These are phyloP conservation scores for Macrosteles quadrilineatus DNA, from an alignment of 1,140 invertebrate genomes.

Conservation along the genomic window DNA sequence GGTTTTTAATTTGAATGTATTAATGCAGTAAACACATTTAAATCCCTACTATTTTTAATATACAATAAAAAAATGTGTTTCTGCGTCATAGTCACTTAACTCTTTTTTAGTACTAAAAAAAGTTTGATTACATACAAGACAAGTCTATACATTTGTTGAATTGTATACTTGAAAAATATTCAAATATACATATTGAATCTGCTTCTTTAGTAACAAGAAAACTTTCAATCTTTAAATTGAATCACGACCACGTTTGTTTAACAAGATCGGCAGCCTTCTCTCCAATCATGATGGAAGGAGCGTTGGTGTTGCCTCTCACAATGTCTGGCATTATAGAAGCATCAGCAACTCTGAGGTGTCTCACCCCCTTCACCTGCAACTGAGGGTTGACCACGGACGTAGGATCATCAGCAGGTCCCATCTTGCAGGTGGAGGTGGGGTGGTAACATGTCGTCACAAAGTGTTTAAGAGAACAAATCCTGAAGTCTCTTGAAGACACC, in stretches of 20 bases:
- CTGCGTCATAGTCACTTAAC: no score
- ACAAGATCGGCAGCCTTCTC: slow-evolving; percentile 68
- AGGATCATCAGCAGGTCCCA: slow-evolving; percentile 59
- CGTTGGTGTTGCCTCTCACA: slow-evolving; percentile 68
- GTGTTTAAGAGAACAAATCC: slow-evolving; percentile 63
- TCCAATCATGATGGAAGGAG: slow-evolving; percentile 68
- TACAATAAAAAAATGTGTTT: no score
- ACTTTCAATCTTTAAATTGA: background rate
- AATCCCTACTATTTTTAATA: no score
- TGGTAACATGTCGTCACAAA: slow-evolving; percentile 54
- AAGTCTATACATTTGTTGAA: no score
- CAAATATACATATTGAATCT: no score
- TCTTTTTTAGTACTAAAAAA: no score
- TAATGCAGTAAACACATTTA: no score
- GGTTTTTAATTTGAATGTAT: no score
- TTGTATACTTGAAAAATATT: no score
- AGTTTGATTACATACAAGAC: no score
- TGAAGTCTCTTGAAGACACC: slow-evolving; percentile 69
- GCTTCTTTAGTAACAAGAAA: no score
- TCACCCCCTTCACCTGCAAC: slow-evolving; percentile 60
- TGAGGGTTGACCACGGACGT: slow-evolving; percentile 61
- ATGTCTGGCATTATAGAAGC: slow-evolving; percentile 73
- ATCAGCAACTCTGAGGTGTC: slow-evolving; percentile 64
- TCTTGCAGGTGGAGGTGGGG: slow-evolving; percentile 61
- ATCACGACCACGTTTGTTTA: slow-evolving; percentile 53